These are phyloP conservation scores for Xerus rutilus DNA, from an alignment of 2,797 vertebrate genomes.

Conservation along the genomic window DNA sequence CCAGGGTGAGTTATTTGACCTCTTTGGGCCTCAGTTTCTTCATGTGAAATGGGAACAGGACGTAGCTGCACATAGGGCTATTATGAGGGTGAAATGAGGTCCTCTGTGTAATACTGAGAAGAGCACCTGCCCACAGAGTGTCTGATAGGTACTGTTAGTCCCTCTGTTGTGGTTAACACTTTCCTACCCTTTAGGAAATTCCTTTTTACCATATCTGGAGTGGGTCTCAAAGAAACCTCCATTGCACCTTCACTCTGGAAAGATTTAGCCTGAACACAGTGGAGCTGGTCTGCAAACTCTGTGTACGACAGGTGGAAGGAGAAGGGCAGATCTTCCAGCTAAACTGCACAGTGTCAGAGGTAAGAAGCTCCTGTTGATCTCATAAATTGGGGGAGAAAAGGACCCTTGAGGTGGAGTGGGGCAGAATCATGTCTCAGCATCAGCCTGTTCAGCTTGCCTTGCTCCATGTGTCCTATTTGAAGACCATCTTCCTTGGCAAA, in stretches of 20 bases:
- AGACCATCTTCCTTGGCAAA: slow-evolving; percentile 19
- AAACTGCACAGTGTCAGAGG: slow-evolving; percentile 96
- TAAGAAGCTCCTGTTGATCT: slow-evolving; percentile 71
- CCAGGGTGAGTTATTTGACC: neutral
- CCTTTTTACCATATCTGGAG: slow-evolving; percentile 97
- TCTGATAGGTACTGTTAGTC: too few relatives aligned
- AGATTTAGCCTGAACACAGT: slow-evolving; percentile 93
- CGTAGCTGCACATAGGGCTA: rapidly evolving
- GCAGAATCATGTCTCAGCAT: rapidly evolving
- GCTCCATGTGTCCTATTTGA: neutral
- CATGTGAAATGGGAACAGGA: neutral
- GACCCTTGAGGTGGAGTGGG: rapidly evolving
- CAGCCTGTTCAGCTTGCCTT: neutral
- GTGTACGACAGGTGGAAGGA: slow-evolving; percentile 97
- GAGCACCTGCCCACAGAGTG: too few relatives aligned
- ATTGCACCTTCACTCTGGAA: slow-evolving; percentile 97
- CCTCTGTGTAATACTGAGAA: neutral
- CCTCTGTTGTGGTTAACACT: neutral
- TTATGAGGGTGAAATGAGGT: neutral
- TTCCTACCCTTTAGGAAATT: slow-evolving; percentile 91
- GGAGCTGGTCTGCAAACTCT: slow-evolving; percentile 96
- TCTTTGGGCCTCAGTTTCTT: neutral
- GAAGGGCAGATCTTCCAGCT: slow-evolving; percentile 99
- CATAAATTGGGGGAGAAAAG: rapidly evolving
- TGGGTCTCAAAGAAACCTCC: slow-evolving; percentile 96